Evolutionary conservation across 2,113 vertebrate species (phyloP).

Genomic region (Corythoichthys haematopterus): DNA sequence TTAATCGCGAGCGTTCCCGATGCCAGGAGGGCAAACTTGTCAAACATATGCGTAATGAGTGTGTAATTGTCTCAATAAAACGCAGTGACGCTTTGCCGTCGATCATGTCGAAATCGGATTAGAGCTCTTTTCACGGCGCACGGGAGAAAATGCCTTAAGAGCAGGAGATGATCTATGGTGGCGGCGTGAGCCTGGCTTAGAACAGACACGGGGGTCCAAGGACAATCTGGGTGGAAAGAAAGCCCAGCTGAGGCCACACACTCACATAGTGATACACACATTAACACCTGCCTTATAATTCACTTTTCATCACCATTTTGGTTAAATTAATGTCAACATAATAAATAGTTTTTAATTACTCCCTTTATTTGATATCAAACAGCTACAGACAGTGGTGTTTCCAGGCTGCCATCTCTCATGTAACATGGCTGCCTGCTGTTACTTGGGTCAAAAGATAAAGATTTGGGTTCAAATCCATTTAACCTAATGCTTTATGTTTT

Average conservation of each 20-base stretch:
- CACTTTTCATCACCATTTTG: no score
- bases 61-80: constrained; percentile 59
- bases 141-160: constrained; percentile 40
- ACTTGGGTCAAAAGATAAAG: not conserved
- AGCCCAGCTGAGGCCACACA: constrained; percentile 62
- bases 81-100: constrained; percentile 60
- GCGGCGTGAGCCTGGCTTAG: constrained; percentile 34
- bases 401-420: not conserved
- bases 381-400: not conserved
- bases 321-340: no score
- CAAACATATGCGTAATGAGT: constrained; percentile 69
- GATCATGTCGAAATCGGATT: constrained; percentile 55
- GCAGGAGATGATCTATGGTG: constrained; percentile 37
- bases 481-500: not conserved
- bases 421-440: not conserved
- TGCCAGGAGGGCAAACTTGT: constrained; percentile 59
- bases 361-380: not conserved
- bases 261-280: not conserved
- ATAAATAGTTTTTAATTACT: no score
- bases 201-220: constrained; percentile 59
- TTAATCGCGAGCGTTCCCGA: constrained; percentile 54
- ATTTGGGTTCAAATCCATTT: not conserved
- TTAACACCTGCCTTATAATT: not conserved
- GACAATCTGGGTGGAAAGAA: constrained; percentile 63
- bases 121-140: constrained; percentile 42